Conservation (phyloP, 2,797 vertebrate genomes). For the Lepus townsendii region DNA sequence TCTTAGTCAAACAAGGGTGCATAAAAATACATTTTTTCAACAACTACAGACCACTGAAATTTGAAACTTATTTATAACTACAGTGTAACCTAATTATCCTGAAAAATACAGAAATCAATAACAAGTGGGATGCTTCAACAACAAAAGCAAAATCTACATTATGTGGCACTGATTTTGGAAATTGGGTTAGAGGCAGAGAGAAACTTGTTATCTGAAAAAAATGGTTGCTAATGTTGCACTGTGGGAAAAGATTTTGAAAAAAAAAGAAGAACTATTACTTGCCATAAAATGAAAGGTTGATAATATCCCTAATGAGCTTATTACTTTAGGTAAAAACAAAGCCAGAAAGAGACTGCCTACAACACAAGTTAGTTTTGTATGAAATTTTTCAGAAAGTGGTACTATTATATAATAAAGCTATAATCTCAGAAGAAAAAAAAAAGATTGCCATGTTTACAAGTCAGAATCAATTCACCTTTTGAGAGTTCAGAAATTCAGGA, state of each 20-base stretch:
- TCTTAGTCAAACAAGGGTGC: neutral
- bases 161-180: neutral
- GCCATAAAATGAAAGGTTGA: neutral
- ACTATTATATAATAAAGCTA: neutral
- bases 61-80: neutral
- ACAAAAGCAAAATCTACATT: neutral
- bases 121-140: neutral
- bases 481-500: constrained; percentile 32
- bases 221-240: neutral
- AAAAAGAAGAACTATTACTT: neutral
- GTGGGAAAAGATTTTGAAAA: neutral
- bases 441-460: neutral
- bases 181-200: neutral
- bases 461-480: neutral
- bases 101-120: neutral
- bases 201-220: neutral
- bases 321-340: neutral
- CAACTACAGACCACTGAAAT: neutral
- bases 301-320: constrained; percentile 53
- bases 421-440: neutral
- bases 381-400: neutral
- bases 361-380: neutral
- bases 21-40: neutral
- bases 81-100: neutral
- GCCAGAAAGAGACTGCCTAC: neutral